Evolutionary conservation across 2,888 invertebrate species (phyloP), one percentile per base, ranked within the genome.

Genomic region (Lithophane semibrunnea): DNA sequence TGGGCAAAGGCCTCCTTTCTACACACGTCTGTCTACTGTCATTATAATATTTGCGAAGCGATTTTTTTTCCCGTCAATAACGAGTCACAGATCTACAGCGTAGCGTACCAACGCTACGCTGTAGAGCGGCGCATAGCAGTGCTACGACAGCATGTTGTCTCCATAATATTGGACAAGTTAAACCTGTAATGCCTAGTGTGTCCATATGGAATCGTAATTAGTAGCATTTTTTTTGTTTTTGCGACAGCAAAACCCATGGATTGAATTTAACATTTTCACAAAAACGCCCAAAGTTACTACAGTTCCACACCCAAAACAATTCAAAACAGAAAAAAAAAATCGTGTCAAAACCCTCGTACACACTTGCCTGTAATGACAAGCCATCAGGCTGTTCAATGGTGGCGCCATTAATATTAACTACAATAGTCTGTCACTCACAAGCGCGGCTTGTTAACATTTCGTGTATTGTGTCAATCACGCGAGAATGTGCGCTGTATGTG

Each of bases 371-470:
- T 85, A 85, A 83, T 81, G 82, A 85, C 82, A 85, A 81, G 85
- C 76, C 82, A 83, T 83, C 85, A 81, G 29, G 42, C 42, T 69
- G 68, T 85, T 85, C 68, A 83, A 85, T 83, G 76, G 76, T n/a
- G 56, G 24, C 29, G 76, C 82, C 73, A 85, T 83, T 85, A 83
- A 83, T 83, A 83, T 83, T 80, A 73, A 85, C 82, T 76, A 83
- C 82, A 83, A 85, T 83, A 76, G 82, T 76, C 68, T 73, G 85
- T 83, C 82, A 81, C 61, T 82, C 84, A 83, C 85, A 81, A 81
- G 58, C 75, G 76, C 3, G 29, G 69, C 82, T 81, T 72, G 82
- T 83, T 85, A 83, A 81, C 82, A 73, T 85, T 85, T 84, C 85
- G 75, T 82, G 60, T 83, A 61, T 73, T 69, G 69, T 76, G 85